Evolutionary conservation across 2,797 vertebrate genomes (phyloP).

Genomic region (Lacerta bilineata): DNA sequence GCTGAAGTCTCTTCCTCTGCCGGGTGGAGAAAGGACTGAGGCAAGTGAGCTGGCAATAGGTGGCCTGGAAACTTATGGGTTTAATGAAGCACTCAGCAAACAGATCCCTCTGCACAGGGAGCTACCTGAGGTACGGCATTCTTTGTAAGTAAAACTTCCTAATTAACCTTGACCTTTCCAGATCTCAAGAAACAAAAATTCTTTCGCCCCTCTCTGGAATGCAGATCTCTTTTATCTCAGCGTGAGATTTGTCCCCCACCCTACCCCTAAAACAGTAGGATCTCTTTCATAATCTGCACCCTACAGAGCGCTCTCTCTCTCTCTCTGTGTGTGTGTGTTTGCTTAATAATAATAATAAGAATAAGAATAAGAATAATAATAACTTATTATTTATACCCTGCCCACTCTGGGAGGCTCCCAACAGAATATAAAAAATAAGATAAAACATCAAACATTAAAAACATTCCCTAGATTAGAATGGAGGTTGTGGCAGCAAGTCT

Average conservation of each 20-base stretch:
- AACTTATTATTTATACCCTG: too few relatives aligned
- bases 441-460: too few relatives aligned
- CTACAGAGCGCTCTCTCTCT: background rate
- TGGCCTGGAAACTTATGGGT: slow-evolving; percentile 69
- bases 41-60: slow-evolving; percentile 52
- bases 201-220: background rate
- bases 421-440: too few relatives aligned
- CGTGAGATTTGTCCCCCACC: background rate
- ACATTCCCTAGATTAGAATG: too few relatives aligned
- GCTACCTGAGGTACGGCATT: slow-evolving; percentile 85
- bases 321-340: background rate
- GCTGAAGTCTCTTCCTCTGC: slow-evolving; percentile 52
- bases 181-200: background rate
- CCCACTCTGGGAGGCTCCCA: too few relatives aligned
- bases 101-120: slow-evolving; percentile 79
- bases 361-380: too few relatives aligned
- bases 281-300: background rate
- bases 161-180: slow-evolving; percentile 10
- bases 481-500: background rate
- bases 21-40: slow-evolving; percentile 55
- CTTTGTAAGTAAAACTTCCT: slow-evolving; percentile 84
- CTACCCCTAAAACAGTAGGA: background rate
- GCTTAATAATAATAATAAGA: too few relatives aligned
- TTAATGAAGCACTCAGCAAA: slow-evolving; percentile 78
- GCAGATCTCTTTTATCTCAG: background rate